Base-by-base conservation (phyloP, 2,113 vertebrate species). In the Zosterops pallidus region DNA sequence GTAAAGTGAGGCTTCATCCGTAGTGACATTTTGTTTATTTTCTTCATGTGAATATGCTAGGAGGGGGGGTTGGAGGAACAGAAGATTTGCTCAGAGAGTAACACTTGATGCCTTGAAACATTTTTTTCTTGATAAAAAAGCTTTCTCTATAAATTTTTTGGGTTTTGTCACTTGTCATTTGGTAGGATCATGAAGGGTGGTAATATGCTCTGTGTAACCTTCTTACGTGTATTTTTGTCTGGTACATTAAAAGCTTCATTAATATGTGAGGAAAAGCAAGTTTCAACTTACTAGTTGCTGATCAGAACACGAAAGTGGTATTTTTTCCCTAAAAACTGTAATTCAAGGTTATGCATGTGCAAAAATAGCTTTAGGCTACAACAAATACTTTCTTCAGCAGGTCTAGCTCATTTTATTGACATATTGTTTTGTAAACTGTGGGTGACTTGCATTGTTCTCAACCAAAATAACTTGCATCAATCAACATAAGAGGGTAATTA, bases 361-460 rank as follows among this genome's bases (percentile, higher is more conserved):
- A 93, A 72, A 96, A 96, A 92, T 87, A 96, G 96, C 97, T 96
- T 72, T 60, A 95, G 95, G 97, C 91, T 95, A 92, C 87, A 84
- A 86, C 86, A 96, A 84, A 94, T 95, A 91, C 49, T 92, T 95
- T 93, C 67, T 90, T 92, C 95, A 84, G 91, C 78, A 88, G 94
- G 89, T 95, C 97, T 94, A 93, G 78, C 92, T 97, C 65, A 44
- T 97, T 97, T 96, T 95, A 92, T 93, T 97, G 97, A 97, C 92
- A 86, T 96, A 96, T 25, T 97, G 94, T 95, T 98, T 97, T 95
- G 96, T 96, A 96, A 97, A 95, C 95, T 96, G 74, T 6, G 89
- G 80, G 90, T 76, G 96, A 96, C 93, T 89, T 78, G 52, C 86
- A 95, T 96, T 97, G 95, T 97, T 96, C 82, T 96, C 89, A 85